Base-by-base conservation (phyloP, 1,140 invertebrate genomes). In the Argopecten irradians region DNA sequence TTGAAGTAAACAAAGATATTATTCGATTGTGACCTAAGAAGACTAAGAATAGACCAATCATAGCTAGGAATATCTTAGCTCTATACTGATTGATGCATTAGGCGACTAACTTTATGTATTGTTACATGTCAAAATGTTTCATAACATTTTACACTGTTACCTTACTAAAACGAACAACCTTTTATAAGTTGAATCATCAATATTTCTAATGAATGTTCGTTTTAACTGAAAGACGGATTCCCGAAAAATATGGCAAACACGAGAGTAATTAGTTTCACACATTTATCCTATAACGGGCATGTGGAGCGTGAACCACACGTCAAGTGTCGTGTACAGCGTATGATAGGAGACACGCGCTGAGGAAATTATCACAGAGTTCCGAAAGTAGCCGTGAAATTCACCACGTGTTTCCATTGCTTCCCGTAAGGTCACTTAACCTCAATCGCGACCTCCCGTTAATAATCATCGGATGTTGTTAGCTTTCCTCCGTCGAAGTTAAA, bases 191-290 rank as follows among this genome's bases (percentile, higher is more conserved):
- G n/a, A n/a, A n/a, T n/a, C n/a, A n/a, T n/a, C n/a, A n/a, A n/a
- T n/a, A n/a, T n/a, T n/a, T n/a, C n/a, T n/a, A n/a, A n/a, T n/a
- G n/a, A n/a, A n/a, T n/a, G n/a, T n/a, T n/a, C n/a, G n/a, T n/a
- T n/a, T n/a, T n/a, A n/a, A n/a, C n/a, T n/a, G n/a, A n/a, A n/a
- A n/a, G n/a, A n/a, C n/a, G n/a, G n/a, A n/a, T n/a, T n/a, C n/a
- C n/a, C n/a, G n/a, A 71, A 28, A 16, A 28, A 0, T 71, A 71
- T 28, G 55, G 5, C 55, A 22, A 71, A 71, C 7, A 5, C n/a
- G 28, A n/a, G n/a, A 71, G n/a, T 71, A 28, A 71, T 71, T 71
- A 71, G 55, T n/a, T 71, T 71, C 55, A 71, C 55, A 71, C 55
- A 16, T 28, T 71, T 71, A 71, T 28, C 22, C 55, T 71, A 71